Evolutionary conservation across 2,113 vertebrate genomes (phyloP).

Genomic region (Lagopus leucura): DNA sequence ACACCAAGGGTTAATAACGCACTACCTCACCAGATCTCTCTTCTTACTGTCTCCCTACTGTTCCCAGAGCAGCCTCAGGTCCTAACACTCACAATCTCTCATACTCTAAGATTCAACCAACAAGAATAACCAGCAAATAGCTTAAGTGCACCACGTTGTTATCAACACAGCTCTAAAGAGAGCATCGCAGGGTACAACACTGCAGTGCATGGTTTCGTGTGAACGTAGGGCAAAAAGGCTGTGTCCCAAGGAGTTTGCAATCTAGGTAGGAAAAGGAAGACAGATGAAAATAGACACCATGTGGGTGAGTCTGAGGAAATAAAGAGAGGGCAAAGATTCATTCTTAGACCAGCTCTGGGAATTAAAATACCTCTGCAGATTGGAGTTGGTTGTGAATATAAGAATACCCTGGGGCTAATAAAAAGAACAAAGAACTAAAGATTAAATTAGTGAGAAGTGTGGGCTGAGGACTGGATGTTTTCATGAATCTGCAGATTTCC

Average conservation of each 20-base stretch:
- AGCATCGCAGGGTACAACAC: fast-evolving
- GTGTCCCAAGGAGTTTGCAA: background rate
- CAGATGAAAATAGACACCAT: slow-evolving; percentile 7
- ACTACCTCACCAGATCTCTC: background rate
- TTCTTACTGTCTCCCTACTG: background rate
- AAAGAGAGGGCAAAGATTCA: background rate
- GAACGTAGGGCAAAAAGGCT: background rate
- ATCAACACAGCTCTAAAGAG: background rate
- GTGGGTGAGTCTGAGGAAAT: background rate
- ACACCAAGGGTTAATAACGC: background rate
- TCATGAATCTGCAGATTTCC: slow-evolving; percentile 47
- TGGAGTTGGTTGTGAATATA: background rate
- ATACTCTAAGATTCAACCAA: background rate
- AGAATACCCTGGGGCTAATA: slow-evolving; percentile 3
- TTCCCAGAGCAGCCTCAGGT: background rate
- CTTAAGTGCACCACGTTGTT: background rate
- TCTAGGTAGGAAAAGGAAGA: background rate
- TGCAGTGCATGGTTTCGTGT: background rate
- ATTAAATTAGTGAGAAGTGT: slow-evolving; percentile 25
- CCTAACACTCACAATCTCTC: background rate
- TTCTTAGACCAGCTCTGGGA: slow-evolving; percentile 4
- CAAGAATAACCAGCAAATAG: background rate
- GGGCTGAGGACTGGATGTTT: background rate
- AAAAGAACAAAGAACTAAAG: slow-evolving; percentile 44
- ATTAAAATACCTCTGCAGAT: slow-evolving; percentile 16